Conservation (phyloP, 2,797 vertebrate species). For the Cyprinodon diabolis region DNA sequence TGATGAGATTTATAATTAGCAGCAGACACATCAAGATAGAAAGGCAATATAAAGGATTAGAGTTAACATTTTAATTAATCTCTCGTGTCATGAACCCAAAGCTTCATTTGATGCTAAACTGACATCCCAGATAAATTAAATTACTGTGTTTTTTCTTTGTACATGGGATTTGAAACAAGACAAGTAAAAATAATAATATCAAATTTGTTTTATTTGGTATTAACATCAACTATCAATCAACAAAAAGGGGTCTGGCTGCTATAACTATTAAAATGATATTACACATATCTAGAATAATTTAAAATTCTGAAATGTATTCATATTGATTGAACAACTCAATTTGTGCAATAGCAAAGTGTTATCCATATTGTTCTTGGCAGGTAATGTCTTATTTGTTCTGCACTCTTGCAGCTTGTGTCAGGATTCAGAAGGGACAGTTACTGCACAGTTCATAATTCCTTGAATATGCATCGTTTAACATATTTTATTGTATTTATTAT, state of each 20-base stretch:
- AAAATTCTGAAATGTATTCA: no score
- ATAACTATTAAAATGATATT: not conserved
- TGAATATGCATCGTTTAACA: no score
- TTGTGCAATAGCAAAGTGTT: not conserved
- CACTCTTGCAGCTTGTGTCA: no score
- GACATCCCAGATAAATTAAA: slow-evolving; percentile 10
- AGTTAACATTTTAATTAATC: slow-evolving; percentile 41
- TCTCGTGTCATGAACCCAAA: slow-evolving; percentile 26
- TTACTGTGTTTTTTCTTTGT: slow-evolving; percentile 2
- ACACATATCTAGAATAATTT: no score
- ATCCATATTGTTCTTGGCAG: not conserved
- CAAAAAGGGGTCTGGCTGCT: not conserved
- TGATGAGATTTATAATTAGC: slow-evolving; percentile 29
- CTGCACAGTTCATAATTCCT: no score
- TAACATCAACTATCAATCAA: not conserved
- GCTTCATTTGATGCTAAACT: slow-evolving; percentile 15
- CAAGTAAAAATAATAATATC: not conserved
- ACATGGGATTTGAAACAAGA: no score
- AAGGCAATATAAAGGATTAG: slow-evolving; percentile 26
- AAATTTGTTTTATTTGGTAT: no score
- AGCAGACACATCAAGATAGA: slow-evolving; percentile 10
- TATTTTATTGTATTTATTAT: no score
- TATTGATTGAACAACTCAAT: not conserved
- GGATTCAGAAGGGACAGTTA: no score
- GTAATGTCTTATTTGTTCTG: no score